A percentile compares a stretch with the other conserved stretches of the same genome.
phyloP scores from a whole-genome alignment of 2,113 vertebrate species.

The Canis aureus region DNA sequence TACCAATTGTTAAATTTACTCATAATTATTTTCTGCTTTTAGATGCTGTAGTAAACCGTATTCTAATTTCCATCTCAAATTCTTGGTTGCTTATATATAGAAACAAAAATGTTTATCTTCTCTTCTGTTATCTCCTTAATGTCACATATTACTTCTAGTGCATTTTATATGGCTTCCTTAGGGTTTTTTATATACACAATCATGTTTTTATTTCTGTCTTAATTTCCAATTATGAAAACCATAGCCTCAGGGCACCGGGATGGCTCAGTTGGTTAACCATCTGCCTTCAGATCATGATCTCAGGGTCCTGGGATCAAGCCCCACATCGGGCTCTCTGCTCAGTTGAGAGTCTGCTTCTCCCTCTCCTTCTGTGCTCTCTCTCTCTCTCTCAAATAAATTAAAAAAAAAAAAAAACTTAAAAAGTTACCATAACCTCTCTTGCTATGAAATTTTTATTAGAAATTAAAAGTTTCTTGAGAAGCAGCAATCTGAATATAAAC shows the following conservation, averaged over 20 bases:
- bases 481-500: background rate
- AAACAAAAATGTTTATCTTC: background rate
- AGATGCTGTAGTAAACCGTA: background rate
- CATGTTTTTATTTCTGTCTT: constrained; percentile 3
- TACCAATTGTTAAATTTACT: background rate
- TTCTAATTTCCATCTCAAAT: background rate
- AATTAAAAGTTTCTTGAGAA: background rate
- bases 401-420: no score
- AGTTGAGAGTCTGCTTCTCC: no score
- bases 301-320: no score
- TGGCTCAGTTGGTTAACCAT: no score
- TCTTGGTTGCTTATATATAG: background rate
- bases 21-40: background rate
- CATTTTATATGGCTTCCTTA: background rate
- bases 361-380: no score
- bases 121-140: background rate
- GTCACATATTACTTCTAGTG: background rate
- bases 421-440: background rate
- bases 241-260: background rate
- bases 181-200: background rate
- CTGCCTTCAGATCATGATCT: no score
- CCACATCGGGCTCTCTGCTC: no score
- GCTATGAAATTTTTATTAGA: background rate
- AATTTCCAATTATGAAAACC: background rate
- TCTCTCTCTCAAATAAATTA: no score